Conservation (phyloP, 2,888 invertebrate species). For the Phyllotreta cruciferae region DNA sequence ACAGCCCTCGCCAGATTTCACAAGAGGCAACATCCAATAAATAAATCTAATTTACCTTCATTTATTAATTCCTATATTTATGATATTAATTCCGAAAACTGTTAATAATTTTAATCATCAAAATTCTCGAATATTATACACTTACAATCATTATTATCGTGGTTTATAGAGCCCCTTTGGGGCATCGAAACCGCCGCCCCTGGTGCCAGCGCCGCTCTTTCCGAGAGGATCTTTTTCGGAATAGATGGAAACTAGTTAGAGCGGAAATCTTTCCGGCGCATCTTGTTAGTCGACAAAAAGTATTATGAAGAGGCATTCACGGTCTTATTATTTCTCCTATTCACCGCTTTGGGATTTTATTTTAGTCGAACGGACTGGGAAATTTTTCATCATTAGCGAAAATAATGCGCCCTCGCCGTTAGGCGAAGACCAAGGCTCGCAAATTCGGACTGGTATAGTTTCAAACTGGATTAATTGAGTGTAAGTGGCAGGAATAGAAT, state of each 20-base stretch:
- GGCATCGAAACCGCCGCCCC: not conserved
- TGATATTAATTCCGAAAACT: no score
- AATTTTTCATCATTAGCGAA: constrained; percentile 23
- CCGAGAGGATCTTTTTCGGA: constrained; percentile 16
- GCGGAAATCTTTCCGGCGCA: constrained; percentile 24
- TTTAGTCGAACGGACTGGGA: not conserved
- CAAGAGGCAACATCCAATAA: not conserved
- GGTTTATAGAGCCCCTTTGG: no score
- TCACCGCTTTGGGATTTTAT: constrained; percentile 7
- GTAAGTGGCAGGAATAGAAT: not conserved
- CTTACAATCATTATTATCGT: no score
- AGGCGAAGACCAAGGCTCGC: not conserved
- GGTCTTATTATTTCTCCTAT: constrained; percentile 22
- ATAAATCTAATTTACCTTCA: no score
- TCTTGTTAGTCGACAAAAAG: constrained; percentile 28
- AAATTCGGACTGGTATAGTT: no score
- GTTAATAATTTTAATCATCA: no score
- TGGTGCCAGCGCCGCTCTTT: constrained; percentile 15
- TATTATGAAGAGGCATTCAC: constrained; percentile 24
- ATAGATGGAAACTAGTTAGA: constrained; percentile 29
- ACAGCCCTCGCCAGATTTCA: not conserved
- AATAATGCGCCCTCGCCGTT: not conserved
- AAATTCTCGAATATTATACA: no score
- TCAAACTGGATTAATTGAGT: not conserved
- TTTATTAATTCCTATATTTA: no score